phyloP scores from a whole-genome alignment of 2,888 invertebrate species.

The Aricia artaxerxes region DNA sequence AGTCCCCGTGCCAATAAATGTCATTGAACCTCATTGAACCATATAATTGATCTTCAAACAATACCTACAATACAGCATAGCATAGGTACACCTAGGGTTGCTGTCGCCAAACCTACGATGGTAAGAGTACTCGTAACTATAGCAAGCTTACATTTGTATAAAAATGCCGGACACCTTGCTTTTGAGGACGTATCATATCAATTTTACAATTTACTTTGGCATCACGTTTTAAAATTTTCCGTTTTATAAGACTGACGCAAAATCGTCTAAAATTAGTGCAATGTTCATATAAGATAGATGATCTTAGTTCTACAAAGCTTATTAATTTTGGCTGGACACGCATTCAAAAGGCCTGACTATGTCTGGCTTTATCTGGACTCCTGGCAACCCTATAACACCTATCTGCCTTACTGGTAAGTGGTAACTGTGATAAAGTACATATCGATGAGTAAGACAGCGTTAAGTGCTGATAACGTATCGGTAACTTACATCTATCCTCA shows the following conservation, averaged over 20 bases:
- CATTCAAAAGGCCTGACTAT: not conserved
- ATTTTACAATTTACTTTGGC: no score
- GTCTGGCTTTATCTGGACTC: not conserved
- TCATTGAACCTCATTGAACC: not conserved
- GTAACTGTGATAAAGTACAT: not conserved
- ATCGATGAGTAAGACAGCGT: not conserved
- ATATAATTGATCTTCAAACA: not conserved
- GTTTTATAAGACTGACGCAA: no score
- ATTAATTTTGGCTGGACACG: not conserved
- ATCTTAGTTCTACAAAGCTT: not conserved
- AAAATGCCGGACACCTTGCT: no score
- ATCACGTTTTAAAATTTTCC: no score
- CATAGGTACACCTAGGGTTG: not conserved
- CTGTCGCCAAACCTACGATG: no score
- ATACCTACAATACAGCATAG: not conserved
- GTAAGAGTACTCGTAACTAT: no score
- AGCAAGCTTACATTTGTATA: no score
- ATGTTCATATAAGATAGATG: not conserved
- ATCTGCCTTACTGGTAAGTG: not conserved
- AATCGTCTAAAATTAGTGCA: no score
- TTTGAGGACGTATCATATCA: no score
- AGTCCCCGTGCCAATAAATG: not conserved
- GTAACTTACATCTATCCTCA: not conserved
- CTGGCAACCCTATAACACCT: not conserved
- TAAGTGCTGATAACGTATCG: constrained; percentile 7